Evolutionary conservation across 2,113 vertebrate species (phyloP).

Genomic region (Meles meles): DNA sequence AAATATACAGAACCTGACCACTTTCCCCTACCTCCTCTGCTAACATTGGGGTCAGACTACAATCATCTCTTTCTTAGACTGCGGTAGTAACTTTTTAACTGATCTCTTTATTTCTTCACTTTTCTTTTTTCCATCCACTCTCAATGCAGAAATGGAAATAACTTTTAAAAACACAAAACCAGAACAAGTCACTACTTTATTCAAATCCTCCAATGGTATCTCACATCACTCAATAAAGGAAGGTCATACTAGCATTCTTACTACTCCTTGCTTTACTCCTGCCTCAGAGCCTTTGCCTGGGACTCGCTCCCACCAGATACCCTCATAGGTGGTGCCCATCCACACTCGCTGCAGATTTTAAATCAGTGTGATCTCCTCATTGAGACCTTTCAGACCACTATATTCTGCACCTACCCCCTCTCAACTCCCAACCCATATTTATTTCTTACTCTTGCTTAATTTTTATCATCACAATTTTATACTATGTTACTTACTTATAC

Average conservation of each 20-base stretch:
- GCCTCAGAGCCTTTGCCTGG: background rate
- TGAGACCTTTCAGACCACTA: background rate
- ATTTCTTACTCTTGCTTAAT: background rate
- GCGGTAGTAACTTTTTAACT: no score
- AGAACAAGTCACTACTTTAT: background rate
- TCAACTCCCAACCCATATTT: background rate
- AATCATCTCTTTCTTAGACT: background rate
- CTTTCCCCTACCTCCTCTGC: background rate
- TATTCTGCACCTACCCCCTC: background rate
- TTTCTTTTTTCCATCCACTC: background rate
- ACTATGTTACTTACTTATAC: background rate
- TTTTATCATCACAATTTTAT: background rate
- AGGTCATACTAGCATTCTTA: no score
- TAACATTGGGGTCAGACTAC: background rate
- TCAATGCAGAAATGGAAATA: background rate
- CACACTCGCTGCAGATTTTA: background rate
- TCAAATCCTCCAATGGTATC: background rate
- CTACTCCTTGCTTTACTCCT: background rate
- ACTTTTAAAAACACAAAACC: background rate
- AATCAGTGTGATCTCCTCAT: background rate
- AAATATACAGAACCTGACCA: background rate
- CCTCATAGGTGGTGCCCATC: fast-evolving
- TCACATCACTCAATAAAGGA: background rate
- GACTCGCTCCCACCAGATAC: fast-evolving
- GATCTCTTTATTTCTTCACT: background rate